phyloP scores from a whole-genome alignment of 2,797 vertebrate genomes.

The Girardinus metallicus region DNA sequence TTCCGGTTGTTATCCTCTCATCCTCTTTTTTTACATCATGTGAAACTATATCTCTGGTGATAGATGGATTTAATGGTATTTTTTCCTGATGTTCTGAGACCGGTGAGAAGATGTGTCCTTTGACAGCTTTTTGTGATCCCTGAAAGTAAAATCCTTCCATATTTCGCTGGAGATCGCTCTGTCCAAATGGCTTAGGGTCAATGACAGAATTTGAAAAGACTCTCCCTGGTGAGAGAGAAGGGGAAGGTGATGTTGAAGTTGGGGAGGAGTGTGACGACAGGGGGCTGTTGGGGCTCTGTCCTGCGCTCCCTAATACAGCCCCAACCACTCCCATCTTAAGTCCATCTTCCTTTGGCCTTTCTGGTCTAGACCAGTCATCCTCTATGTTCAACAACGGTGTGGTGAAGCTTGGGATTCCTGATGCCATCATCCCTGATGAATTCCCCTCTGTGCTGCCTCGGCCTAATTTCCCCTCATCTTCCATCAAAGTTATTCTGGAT shows the following conservation, averaged over 20 bases:
- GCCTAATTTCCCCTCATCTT: slow-evolving; percentile 54
- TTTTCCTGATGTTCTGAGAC: slow-evolving; percentile 57
- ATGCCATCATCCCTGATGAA: slow-evolving; percentile 3
- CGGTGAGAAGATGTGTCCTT: slow-evolving; percentile 26
- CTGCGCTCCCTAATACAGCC: slow-evolving; percentile 68
- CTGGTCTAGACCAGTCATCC: slow-evolving; percentile 70
- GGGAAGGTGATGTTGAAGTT: slow-evolving; percentile 61
- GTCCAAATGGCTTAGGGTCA: slow-evolving; percentile 29
- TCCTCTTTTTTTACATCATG: slow-evolving; percentile 26
- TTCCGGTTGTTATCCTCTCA: slow-evolving; percentile 34
- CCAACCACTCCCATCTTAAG: slow-evolving; percentile 58
- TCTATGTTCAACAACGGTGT: slow-evolving; percentile 55
- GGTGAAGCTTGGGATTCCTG: slow-evolving; percentile 16
- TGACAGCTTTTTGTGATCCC: slow-evolving; percentile 31
- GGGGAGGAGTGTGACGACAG: slow-evolving; percentile 68
- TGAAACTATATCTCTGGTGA: slow-evolving; percentile 34
- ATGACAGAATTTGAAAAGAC: slow-evolving; percentile 31
- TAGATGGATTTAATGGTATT: slow-evolving; percentile 72
- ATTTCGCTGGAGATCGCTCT: slow-evolving; percentile 34
- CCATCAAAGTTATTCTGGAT: slow-evolving; percentile 52
- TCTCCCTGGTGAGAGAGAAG: slow-evolving; percentile 64
- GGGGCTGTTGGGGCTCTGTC: slow-evolving; percentile 77
- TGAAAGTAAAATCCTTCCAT: slow-evolving; percentile 41
- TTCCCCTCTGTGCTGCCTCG: slow-evolving; percentile 35
- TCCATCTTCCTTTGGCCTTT: slow-evolving; percentile 73